Conservation (phyloP, 2,888 invertebrate species). For the Lepas anatifera region DNA sequence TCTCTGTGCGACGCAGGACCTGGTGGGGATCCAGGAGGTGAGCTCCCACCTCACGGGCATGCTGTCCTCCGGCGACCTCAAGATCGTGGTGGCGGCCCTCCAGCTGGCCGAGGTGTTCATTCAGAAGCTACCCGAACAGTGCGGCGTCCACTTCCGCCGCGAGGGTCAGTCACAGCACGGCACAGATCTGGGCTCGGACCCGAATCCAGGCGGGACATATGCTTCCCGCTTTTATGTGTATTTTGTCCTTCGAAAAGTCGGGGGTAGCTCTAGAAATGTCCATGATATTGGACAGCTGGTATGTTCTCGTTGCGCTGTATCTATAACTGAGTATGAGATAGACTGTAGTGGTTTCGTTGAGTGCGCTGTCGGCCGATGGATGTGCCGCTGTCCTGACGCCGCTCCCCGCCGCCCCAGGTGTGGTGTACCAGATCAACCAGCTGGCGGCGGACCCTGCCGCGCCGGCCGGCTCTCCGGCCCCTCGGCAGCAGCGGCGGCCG, state of each 20-base stretch:
- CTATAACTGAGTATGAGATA: no score
- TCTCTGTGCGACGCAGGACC: slow-evolving; percentile 32
- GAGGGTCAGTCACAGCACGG: slow-evolving; percentile 50
- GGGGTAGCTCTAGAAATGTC: no score
- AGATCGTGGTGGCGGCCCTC: slow-evolving; percentile 90
- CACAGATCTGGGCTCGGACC: neutral
- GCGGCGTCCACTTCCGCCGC: slow-evolving; percentile 86
- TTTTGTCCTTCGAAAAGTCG: no score
- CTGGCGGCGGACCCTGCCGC: slow-evolving; percentile 49
- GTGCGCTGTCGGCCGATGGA: no score
- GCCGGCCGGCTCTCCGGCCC: slow-evolving; percentile 23
- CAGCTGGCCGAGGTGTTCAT: slow-evolving; percentile 95
- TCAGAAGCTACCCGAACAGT: slow-evolving; percentile 90
- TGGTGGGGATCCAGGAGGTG: slow-evolving; percentile 59
- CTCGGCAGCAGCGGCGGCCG: slow-evolving; percentile 21
- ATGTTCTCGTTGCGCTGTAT: no score
- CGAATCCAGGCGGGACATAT: no score
- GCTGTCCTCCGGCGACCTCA: slow-evolving; percentile 92
- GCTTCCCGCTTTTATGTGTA: no score
- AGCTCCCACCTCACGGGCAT: slow-evolving; percentile 96
- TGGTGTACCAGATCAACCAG: slow-evolving; percentile 76
- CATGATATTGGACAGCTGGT: no score
- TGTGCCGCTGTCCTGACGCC: no score
- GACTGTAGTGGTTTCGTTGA: no score
- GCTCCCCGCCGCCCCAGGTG: slow-evolving; percentile 37